Evolutionary conservation across 2,113 vertebrate genomes (phyloP), one percentile per base, ranked within the genome.

Genomic region (Chamaetylas fuelleborni): DNA sequence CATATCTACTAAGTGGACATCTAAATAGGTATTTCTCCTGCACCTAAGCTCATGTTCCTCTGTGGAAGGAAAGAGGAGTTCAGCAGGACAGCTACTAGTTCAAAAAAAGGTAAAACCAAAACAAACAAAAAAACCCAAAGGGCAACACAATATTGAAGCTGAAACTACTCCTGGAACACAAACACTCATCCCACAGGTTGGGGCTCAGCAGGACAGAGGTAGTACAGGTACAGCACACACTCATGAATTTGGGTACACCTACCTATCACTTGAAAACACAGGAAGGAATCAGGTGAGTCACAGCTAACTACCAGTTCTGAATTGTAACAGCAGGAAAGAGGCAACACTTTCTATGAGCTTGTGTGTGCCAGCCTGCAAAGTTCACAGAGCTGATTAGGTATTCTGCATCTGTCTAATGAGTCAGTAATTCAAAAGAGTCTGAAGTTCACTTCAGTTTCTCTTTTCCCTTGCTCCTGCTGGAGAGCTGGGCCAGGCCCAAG

Each of bases 41-140:
- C 96, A 96, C 94, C 95, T 97, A 96, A 96, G 96, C 97, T 97
- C 97, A 95, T 96, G 97, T 95, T 96, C 96, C 95, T 97, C 97
- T 97, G 97, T 96, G 96, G 97, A 97, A 97, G 96, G 97, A 97
- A 97, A 97, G 96, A 96, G 94, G 95, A 96, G 94, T 96, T 97
- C 95, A 97, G 96, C 96, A 93, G 95, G 85, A 95, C 91, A 96
- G 86, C 94, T 95, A 96, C 91, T 80, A 94, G 69, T 86, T 93
- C 9, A 78, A 79, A 92, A 67, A 77, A 88, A 58, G 54, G 20
- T 65, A 82, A 86, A 93, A 65, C 40, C 61, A 61, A 81, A 17
- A 17, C 19, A 83, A 93, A 61, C 11, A 6, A 79, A 6, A 82
- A 79, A 26, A 53, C 71, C 72, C 77, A 64, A 58, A 82, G 96